Conservation (phyloP, 2,888 invertebrate genomes). For the Cotesia congregata region DNA sequence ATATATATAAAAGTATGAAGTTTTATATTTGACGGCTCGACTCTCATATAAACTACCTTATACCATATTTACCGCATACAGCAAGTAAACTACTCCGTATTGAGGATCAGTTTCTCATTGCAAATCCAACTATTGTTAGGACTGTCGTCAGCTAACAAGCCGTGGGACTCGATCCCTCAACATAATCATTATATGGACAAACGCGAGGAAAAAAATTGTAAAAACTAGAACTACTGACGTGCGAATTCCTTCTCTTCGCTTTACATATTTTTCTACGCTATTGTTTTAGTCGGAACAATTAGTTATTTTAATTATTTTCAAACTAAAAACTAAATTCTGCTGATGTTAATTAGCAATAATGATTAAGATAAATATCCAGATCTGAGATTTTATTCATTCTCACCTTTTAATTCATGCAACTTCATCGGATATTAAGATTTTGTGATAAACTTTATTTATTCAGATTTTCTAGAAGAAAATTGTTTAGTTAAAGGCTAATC, state of each 20-base stretch:
- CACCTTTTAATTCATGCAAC: too few species aligned
- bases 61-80: too few species aligned
- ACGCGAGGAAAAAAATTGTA: background rate
- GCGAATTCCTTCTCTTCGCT: background rate
- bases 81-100: background rate
- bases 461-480: too few species aligned
- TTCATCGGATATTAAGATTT: too few species aligned
- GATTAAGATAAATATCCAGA: too few species aligned
- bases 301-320: background rate
- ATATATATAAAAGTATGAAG: too few species aligned
- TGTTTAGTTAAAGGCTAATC: too few species aligned
- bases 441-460: too few species aligned
- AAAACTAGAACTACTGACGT: background rate
- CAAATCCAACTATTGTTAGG: background rate
- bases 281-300: background rate
- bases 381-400: too few species aligned
- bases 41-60: background rate
- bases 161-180: background rate
- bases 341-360: background rate
- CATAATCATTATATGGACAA: background rate
- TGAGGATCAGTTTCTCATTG: background rate
- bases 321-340: background rate
- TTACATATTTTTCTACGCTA: constrained; percentile 10
- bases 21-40: background rate
- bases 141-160: background rate